These are phyloP conservation scores for Drosophila suboccidentalis DNA, from an alignment of 2,888 invertebrate species.

Conservation along the genomic window DNA sequence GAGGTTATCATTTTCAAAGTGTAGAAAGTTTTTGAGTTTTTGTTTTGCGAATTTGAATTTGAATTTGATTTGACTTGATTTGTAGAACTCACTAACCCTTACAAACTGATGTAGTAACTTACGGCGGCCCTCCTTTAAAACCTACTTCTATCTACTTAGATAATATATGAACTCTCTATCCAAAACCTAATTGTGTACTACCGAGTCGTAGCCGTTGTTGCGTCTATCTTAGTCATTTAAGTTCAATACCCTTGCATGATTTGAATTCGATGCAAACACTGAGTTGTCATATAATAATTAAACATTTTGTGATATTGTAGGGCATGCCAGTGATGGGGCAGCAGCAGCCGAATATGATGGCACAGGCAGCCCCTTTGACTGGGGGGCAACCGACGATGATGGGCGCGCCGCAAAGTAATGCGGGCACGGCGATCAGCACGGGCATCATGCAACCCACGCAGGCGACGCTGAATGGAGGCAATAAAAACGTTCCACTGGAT, in stretches of 20 bases:
- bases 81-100: slow-evolving; percentile 48
- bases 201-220: slow-evolving; percentile 37
- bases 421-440: slow-evolving; percentile 52
- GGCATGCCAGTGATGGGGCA: slow-evolving; percentile 86
- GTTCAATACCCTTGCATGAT: slow-evolving; percentile 54
- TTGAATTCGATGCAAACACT: slow-evolving; percentile 14
- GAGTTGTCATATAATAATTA: slow-evolving; percentile 29
- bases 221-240: slow-evolving; percentile 46
- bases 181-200: slow-evolving; percentile 21
- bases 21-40: slow-evolving; percentile 40
- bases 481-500: slow-evolving; percentile 87
- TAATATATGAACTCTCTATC: slow-evolving; percentile 24
- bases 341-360: slow-evolving; percentile 84
- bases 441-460: slow-evolving; percentile 81
- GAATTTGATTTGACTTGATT: slow-evolving; percentile 22
- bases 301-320: slow-evolving; percentile 75
- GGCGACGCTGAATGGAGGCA: slow-evolving; percentile 81
- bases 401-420: slow-evolving; percentile 83
- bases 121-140: slow-evolving; percentile 26
- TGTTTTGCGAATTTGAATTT: slow-evolving; percentile 26
- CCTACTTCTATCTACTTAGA: slow-evolving; percentile 13
- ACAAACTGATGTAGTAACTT: slow-evolving; percentile 4
- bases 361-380: slow-evolving; percentile 85
- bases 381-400: slow-evolving; percentile 83
- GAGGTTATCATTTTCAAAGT: slow-evolving; percentile 8